Conservation (phyloP, 2,888 invertebrate genomes). For the Pollenia griseotomentosa region DNA sequence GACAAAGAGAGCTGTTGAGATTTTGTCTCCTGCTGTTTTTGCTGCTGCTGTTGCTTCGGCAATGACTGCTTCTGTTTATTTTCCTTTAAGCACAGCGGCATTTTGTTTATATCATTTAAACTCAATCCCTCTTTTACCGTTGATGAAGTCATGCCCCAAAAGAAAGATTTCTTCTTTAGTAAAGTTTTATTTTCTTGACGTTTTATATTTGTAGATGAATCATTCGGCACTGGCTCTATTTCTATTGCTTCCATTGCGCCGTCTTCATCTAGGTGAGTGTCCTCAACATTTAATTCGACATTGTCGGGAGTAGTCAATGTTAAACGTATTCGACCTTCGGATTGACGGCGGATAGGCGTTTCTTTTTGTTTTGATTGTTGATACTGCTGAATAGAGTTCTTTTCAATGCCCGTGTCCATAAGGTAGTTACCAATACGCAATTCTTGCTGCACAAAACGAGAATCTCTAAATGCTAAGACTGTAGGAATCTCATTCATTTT, state of each 20-base stretch:
- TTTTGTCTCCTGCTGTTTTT: constrained; percentile 71
- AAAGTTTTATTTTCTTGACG: constrained; percentile 18
- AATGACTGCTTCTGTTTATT: constrained; percentile 30
- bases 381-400: constrained; percentile 79
- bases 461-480: constrained; percentile 83
- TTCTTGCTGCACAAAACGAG: constrained; percentile 83
- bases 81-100: constrained; percentile 18
- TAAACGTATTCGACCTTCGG: constrained; percentile 80
- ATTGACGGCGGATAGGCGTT: constrained; percentile 65
- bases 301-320: constrained; percentile 83
- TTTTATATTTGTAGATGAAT: constrained; percentile 2
- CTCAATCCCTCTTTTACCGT: constrained; percentile 82
- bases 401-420: constrained; percentile 84
- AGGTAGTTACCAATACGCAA: constrained; percentile 83
- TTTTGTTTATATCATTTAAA: constrained; percentile 77
- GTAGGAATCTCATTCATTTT: constrained; percentile 84
- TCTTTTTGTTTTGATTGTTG: constrained; percentile 65
- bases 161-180: constrained; percentile 77
- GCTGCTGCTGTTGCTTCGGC: constrained; percentile 27
- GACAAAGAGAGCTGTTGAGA: constrained; percentile 81
- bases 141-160: constrained; percentile 81
- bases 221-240: constrained; percentile 76
- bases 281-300: constrained; percentile 81
- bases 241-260: constrained; percentile 82
- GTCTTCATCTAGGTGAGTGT: constrained; percentile 77